phyloP scores from a whole-genome alignment of 1,140 invertebrate species.

The Vanessa tameamea region DNA sequence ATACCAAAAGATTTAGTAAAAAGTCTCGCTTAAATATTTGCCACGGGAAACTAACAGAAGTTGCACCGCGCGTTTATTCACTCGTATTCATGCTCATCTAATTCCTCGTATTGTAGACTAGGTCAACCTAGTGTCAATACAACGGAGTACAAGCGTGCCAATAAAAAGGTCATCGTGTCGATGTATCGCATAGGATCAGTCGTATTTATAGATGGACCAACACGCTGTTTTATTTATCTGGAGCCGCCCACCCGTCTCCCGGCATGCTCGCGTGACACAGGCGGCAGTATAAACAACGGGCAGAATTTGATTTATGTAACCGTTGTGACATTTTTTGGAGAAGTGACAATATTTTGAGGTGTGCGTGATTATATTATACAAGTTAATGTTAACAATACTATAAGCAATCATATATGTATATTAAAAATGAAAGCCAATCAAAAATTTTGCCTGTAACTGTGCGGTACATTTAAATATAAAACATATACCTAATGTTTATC shows the following conservation, averaged over 20 bases:
- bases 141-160: constrained; percentile 35
- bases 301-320: constrained; percentile 42
- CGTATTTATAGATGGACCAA: constrained; percentile 72
- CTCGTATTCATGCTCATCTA: not conserved
- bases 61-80: not conserved
- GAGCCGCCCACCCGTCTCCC: constrained; percentile 48
- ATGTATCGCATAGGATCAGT: constrained; percentile 49
- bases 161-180: constrained; percentile 61
- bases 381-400: too few relatives aligned
- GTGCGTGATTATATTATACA: too few relatives aligned
- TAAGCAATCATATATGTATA: too few relatives aligned
- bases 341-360: not conserved
- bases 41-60: not conserved
- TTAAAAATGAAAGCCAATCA: too few relatives aligned
- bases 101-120: constrained; percentile 23
- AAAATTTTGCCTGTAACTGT: too few relatives aligned
- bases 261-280: constrained; percentile 34
- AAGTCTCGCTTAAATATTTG: not conserved
- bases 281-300: too few relatives aligned
- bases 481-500: not conserved
- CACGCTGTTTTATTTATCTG: constrained; percentile 65
- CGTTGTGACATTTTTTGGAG: too few relatives aligned
- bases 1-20: too few relatives aligned
- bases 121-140: constrained; percentile 24
- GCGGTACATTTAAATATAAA: too few relatives aligned